Evolutionary conservation across 2,113 vertebrate species (phyloP).

Genomic region (Phylloscopus trochilus): DNA sequence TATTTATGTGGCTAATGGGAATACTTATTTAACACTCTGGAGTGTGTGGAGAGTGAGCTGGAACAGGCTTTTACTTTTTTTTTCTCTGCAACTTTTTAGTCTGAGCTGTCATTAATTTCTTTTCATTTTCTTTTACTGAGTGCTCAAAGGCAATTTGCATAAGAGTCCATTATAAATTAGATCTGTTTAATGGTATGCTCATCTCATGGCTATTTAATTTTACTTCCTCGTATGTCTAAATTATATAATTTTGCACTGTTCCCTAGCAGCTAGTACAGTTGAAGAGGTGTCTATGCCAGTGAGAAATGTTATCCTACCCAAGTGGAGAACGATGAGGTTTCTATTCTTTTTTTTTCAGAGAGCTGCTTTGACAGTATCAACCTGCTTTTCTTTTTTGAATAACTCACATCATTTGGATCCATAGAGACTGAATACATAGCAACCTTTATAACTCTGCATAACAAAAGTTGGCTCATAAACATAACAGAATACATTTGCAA

Average conservation of each 20-base stretch:
- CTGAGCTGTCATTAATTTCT: constrained; percentile 33
- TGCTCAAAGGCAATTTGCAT: constrained; percentile 64
- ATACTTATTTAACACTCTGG: constrained; percentile 13
- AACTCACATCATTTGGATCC: background rate
- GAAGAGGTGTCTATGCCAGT: background rate
- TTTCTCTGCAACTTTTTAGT: background rate
- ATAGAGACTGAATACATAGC: background rate
- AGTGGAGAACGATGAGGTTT: background rate
- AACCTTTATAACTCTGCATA: background rate
- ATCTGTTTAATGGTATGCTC: constrained; percentile 46
- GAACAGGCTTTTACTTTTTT: background rate
- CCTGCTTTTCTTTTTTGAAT: background rate
- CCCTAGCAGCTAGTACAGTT: constrained; percentile 9
- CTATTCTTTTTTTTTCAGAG: background rate
- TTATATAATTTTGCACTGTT: constrained; percentile 29
- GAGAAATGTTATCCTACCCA: background rate
- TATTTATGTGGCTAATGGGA: background rate
- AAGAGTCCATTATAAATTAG: constrained; percentile 53
- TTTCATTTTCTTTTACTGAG: constrained; percentile 47
- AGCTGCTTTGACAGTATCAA: background rate
- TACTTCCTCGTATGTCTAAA: constrained; percentile 21
- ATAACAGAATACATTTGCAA: constrained; percentile 20
- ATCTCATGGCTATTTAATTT: constrained; percentile 62
- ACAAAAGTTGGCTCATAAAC: constrained; percentile 31
- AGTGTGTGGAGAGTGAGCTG: background rate